A percentile compares a stretch with the other conserved stretches of the same genome.
phyloP scores from a whole-genome alignment of 2,888 invertebrate genomes.

The Melanostoma mellinum region DNA sequence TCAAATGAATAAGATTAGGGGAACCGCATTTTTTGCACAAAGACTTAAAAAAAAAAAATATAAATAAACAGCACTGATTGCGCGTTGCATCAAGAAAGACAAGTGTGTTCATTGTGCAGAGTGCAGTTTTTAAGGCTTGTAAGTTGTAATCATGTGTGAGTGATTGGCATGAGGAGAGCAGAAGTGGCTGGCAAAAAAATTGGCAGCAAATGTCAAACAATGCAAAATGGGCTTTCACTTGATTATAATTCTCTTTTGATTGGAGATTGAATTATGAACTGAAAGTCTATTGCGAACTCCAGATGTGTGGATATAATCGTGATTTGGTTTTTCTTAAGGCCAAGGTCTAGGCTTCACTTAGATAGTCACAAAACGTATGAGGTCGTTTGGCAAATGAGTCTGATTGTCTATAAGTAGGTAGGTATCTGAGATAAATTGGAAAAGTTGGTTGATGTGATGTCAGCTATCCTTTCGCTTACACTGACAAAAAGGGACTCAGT shows the following conservation, averaged over 20 bases:
- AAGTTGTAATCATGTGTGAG: constrained; percentile 53
- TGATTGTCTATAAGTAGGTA: too few species aligned
- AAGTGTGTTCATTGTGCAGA: constrained; percentile 6
- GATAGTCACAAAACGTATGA: constrained; percentile 48
- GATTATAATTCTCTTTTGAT: constrained; percentile 49
- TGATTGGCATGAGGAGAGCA: constrained; percentile 48
- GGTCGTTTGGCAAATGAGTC: background rate
- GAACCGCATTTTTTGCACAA: constrained; percentile 15
- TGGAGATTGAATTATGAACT: constrained; percentile 61
- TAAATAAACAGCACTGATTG: constrained; percentile 28
- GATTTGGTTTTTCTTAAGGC: constrained; percentile 51
- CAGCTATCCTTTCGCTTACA: too few species aligned
- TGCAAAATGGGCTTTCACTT: constrained; percentile 66
- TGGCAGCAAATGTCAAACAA: constrained; percentile 60
- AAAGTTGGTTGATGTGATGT: too few species aligned
- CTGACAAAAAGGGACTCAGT: too few species aligned
- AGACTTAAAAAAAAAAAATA: constrained; percentile 50
- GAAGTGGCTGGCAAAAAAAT: background rate
- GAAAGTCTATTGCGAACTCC: constrained; percentile 45
- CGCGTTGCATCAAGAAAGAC: constrained; percentile 19
- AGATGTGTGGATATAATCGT: constrained; percentile 13
- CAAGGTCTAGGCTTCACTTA: constrained; percentile 66
- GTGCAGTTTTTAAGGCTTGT: constrained; percentile 37
- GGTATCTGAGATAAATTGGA: too few species aligned
- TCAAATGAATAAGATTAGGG: constrained; percentile 49